phyloP scores from a whole-genome alignment of 2,113 vertebrate species.

The Pelobates fuscus region DNA sequence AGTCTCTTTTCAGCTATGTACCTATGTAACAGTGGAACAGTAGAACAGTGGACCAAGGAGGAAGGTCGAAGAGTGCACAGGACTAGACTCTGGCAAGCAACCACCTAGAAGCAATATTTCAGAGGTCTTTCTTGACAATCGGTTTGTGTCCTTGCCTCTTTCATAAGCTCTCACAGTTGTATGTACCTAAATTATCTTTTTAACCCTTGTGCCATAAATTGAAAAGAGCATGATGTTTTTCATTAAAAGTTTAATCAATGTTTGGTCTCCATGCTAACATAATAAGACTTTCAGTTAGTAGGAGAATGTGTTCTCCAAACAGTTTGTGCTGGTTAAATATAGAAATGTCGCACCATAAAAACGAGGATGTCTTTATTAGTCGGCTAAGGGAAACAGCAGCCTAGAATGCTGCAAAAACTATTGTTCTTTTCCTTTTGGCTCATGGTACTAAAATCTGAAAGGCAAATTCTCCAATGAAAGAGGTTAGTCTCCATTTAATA shows the following conservation, averaged over 20 bases:
- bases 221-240: not conserved
- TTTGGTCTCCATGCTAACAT: not conserved
- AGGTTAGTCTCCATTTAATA: not conserved
- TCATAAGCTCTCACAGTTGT: no score
- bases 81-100: no score
- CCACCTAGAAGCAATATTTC: no score
- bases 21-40: no score
- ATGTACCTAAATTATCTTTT: no score
- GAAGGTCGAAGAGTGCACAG: no score
- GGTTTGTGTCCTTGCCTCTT: no score
- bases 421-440: not conserved
- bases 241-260: not conserved
- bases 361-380: not conserved
- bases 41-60: no score
- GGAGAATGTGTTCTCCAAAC: not conserved
- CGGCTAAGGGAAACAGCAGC: not conserved
- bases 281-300: not conserved
- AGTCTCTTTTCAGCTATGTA: no score
- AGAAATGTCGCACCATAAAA: not conserved
- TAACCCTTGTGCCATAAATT: not conserved
- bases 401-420: not conserved
- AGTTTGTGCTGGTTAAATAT: not conserved
- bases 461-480: not conserved
- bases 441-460: not conserved
- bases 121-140: no score